Conservation (phyloP, 2,113 vertebrate species). For the Ageneiosus marmoratus region DNA sequence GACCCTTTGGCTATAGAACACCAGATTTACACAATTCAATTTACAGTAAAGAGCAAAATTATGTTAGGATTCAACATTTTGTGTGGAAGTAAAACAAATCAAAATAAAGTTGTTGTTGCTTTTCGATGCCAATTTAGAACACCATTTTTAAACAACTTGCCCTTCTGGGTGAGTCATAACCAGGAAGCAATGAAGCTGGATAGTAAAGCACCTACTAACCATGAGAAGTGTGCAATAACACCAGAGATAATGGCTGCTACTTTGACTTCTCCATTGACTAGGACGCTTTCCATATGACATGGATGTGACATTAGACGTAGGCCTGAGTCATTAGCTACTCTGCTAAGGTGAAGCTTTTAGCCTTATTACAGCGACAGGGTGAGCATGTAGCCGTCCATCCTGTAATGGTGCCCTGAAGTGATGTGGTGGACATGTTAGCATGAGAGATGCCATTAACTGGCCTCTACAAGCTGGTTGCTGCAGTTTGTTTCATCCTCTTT, state of each 20-base stretch:
- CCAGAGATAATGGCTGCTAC: background rate
- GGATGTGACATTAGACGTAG: slow-evolving; percentile 1
- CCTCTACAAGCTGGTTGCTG: slow-evolving; percentile 32
- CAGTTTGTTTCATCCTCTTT: slow-evolving; percentile 1
- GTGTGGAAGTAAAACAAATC: background rate
- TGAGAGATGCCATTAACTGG: slow-evolving; percentile 23
- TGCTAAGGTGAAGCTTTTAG: slow-evolving; percentile 41
- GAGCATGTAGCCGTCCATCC: background rate
- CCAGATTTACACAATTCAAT: background rate
- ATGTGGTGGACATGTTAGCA: slow-evolving; percentile 23
- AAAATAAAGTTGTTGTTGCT: background rate
- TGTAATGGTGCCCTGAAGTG: background rate
- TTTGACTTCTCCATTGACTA: background rate
- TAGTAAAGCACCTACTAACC: background rate
- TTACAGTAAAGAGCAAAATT: background rate
- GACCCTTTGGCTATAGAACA: background rate
- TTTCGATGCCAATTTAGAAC: background rate
- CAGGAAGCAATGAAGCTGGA: background rate
- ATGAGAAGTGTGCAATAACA: background rate
- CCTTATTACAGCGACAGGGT: slow-evolving; percentile 33
- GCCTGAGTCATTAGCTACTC: slow-evolving; percentile 27
- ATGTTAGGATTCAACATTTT: background rate
- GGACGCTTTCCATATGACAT: background rate
- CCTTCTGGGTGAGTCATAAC: background rate
- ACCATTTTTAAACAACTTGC: background rate